Base-by-base conservation (phyloP, 2,888 invertebrate genomes). In the Melanophora roralis region DNA sequence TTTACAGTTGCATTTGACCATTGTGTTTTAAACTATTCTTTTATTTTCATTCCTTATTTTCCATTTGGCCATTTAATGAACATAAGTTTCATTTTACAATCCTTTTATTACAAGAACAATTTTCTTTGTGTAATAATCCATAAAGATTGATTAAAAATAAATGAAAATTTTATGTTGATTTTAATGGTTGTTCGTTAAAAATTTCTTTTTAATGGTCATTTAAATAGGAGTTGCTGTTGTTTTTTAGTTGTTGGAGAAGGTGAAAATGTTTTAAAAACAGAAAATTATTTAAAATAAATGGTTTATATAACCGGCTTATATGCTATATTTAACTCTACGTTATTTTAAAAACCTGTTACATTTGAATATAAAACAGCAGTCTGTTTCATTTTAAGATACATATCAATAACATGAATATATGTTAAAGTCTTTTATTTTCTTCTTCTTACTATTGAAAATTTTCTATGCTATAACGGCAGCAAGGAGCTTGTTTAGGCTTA, bases 111-210 rank as follows among this genome's bases (percentile, higher is more conserved):
- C 45, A 34, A 38, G 14, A 45, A 53, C 32, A 47, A 57, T 60
- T 43, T 32, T 14, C 49, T 27, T 27, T 27, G 27, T 51, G 57
- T 23, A 64, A 78, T 78, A 74, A 74, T 65, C 78, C 53, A 65
- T 74, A 74, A 79, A 60, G 74, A 45, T 74, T 74, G 74, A 69
- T 79, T 79, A 79, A 74, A 71, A 59, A 19, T 74, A 64, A 74
- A 79, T 71, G 64, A 47, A 65, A 34, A 68, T 45, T 67, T 16
- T n/a, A 40, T 62, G 27, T 12, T 49, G 49, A 21, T 51, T 40
- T 43, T 51, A 14, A 27, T 12, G 14, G 9, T 53, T 53, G 8
- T 14, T 34, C 16, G 1, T 14, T 43, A 7, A 16, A 14, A 14
- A 4, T 53, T 53, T 32, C 27, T 11, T 38, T 38, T 38, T 57